phyloP scores from a whole-genome alignment of 2,797 vertebrate species.

The Prionace glauca region DNA sequence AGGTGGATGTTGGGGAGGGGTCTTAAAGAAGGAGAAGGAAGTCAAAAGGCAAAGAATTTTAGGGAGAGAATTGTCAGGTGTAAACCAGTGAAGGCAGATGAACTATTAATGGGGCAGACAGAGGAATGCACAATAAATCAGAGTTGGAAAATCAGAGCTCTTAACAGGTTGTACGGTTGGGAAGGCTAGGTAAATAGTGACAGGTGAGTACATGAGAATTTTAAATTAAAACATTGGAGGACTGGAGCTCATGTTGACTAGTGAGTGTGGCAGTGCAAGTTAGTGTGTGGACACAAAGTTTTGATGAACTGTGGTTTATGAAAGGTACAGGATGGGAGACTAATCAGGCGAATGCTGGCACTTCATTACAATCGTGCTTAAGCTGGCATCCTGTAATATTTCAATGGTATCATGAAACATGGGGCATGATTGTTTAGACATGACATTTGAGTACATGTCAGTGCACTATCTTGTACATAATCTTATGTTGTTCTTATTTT shows the following conservation, averaged over 20 bases:
- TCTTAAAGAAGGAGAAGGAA: neutral
- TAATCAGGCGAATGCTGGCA: neutral
- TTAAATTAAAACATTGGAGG: neutral
- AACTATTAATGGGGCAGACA: neutral
- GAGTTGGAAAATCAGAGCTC: neutral
- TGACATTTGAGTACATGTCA: neutral
- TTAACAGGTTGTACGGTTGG: neutral
- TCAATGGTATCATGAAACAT: neutral
- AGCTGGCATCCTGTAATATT: neutral
- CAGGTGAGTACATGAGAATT: neutral
- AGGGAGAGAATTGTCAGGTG: neutral
- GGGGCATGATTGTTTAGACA: neutral
- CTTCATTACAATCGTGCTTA: neutral
- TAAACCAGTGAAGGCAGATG: neutral
- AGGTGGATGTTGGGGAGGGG: neutral
- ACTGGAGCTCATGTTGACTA: neutral
- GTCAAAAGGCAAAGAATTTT: neutral
- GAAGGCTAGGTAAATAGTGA: neutral
- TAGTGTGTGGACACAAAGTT: neutral
- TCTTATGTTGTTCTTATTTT: neutral
- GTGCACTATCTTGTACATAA: neutral
- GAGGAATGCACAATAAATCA: neutral
- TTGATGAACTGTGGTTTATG: neutral
- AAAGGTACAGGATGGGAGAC: neutral
- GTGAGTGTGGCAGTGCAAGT: neutral